phyloP scores from a whole-genome alignment of 2,797 vertebrate species.

The Setipinna tenuifilis region DNA sequence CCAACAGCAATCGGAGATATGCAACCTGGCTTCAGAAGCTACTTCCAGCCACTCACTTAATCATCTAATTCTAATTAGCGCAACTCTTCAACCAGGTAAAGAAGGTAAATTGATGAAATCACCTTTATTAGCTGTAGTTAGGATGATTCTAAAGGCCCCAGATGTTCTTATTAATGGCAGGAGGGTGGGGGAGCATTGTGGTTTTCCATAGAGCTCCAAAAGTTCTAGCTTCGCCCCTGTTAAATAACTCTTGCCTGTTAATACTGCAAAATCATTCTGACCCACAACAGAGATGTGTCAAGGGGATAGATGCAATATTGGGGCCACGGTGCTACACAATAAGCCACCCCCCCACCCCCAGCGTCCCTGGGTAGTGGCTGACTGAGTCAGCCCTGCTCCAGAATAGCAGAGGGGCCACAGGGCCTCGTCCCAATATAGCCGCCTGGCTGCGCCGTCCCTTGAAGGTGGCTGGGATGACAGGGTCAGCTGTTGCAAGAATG shows the following conservation, averaged over 20 bases:
- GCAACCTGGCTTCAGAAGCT: no score
- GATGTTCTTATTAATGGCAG: no score
- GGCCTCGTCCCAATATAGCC: slow-evolving; percentile 77
- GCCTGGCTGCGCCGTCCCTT: slow-evolving; percentile 66
- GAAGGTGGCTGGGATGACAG: slow-evolving; percentile 69
- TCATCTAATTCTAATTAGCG: no score
- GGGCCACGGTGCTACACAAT: slow-evolving; percentile 27
- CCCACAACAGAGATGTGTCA: slow-evolving; percentile 28
- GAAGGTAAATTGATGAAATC: no score
- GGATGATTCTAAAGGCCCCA: no score
- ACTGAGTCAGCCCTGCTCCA: slow-evolving; percentile 76
- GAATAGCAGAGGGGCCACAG: slow-evolving; percentile 63
- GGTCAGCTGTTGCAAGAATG: slow-evolving; percentile 80
- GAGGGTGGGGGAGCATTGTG: no score
- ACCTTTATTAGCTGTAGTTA: no score
- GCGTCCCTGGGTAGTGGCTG: slow-evolving; percentile 69
- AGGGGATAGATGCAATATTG: slow-evolving; percentile 30
- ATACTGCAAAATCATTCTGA: not conserved
- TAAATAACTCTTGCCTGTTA: not conserved
- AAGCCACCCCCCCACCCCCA: slow-evolving; percentile 46
- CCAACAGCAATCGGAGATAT: no score
- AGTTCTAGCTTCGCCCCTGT: no score
- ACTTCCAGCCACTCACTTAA: no score
- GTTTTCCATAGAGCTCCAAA: no score
- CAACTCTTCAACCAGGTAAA: no score